A percentile compares a stretch with the other conserved stretches of the same genome.
These are phyloP conservation scores for Pangasius larnaudii DNA, from an alignment of 2,797 vertebrate species.

Conservation along the genomic window DNA sequence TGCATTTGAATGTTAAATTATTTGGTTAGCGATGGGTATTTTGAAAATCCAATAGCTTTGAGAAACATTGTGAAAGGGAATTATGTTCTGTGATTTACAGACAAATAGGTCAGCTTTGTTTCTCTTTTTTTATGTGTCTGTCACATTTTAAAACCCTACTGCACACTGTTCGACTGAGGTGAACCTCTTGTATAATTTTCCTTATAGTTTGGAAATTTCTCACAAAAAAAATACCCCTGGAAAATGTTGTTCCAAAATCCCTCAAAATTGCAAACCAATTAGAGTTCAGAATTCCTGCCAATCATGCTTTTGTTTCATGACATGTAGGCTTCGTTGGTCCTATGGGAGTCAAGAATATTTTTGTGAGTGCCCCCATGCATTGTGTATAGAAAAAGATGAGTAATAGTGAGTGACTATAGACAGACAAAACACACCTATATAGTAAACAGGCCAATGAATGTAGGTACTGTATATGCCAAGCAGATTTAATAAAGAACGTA, in stretches of 20 bases:
- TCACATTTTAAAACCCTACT: not conserved
- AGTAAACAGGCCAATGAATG: no score
- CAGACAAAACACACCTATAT: not conserved
- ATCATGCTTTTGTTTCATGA: not conserved
- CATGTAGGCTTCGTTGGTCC: not conserved
- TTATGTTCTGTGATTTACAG: not conserved
- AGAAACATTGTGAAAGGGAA: not conserved
- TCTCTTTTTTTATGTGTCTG: not conserved
- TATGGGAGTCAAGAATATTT: not conserved
- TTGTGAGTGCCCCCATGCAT: not conserved
- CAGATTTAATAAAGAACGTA: no score
- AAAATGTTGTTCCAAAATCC: not conserved
- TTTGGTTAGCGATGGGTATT: not conserved
- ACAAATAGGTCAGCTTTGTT: not conserved
- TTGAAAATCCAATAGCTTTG: not conserved
- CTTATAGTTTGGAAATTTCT: not conserved
- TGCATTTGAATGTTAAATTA: constrained; percentile 9
- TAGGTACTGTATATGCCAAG: no score
- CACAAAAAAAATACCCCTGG: not conserved
- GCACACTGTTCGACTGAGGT: not conserved
- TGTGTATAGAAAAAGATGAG: not conserved
- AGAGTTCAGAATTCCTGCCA: not conserved
- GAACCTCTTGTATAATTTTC: not conserved
- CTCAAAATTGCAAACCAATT: not conserved
- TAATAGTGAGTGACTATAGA: not conserved